Conservation (phyloP, 2,888 invertebrate species). For the Autographa pulchrina region DNA sequence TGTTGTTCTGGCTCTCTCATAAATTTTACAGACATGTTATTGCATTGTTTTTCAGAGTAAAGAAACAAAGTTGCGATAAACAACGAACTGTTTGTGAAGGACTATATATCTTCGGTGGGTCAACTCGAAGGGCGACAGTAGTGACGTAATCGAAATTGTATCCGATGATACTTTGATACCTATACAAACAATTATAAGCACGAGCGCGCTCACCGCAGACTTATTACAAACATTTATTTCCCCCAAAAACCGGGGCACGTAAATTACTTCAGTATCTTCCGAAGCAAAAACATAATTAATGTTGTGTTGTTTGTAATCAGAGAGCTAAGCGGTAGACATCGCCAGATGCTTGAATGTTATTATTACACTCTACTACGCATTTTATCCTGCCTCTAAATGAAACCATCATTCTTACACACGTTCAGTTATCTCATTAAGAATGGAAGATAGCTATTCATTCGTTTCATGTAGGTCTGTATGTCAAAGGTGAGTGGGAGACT, state of each 20-base stretch:
- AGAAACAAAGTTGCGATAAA: conserved; percentile 37
- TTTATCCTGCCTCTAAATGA: conserved; percentile 65
- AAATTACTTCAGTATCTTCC: conserved; percentile 81
- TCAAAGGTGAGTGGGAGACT: background rate
- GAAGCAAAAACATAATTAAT: conserved; percentile 86
- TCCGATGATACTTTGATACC: conserved; percentile 54
- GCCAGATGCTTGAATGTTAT: conserved; percentile 72
- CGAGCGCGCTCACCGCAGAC: conserved; percentile 66
- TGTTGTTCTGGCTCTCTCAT: conserved; percentile 16
- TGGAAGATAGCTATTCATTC: conserved; percentile 19
- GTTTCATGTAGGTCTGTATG: background rate
- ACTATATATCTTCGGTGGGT: conserved; percentile 26
- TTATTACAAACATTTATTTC: conserved; percentile 82
- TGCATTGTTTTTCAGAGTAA: conserved; percentile 37
- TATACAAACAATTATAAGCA: conserved; percentile 63
- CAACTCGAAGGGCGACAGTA: conserved; percentile 27
- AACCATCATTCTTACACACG: conserved; percentile 63
- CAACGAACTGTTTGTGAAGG: conserved; percentile 30
- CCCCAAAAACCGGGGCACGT: conserved; percentile 75
- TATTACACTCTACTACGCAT: conserved; percentile 62
- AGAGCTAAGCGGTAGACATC: conserved; percentile 75
- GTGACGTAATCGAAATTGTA: conserved; percentile 40
- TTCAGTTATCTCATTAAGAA: conserved; percentile 58
- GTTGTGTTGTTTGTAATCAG: conserved; percentile 84
- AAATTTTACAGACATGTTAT: conserved; percentile 21